These are phyloP conservation scores for Triops cancriformis DNA, from an alignment of 1,140 invertebrate genomes.

Conservation along the genomic window DNA sequence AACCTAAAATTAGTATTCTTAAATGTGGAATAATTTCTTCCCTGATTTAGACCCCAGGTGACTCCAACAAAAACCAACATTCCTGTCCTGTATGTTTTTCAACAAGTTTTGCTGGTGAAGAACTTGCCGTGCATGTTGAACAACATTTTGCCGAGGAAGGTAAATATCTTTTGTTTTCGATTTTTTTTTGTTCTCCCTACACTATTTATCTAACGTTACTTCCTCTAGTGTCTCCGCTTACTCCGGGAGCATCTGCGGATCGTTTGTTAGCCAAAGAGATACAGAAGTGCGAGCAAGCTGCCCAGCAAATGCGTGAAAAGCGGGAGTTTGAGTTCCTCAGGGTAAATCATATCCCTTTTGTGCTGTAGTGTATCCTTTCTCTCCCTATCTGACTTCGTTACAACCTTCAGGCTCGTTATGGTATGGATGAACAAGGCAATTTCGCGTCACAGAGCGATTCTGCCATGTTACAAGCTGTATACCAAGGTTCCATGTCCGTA, in stretches of 20 bases:
- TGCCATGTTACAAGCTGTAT: constrained; percentile 73
- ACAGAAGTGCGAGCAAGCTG: constrained; percentile 57
- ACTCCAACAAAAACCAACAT: not conserved
- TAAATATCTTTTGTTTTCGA: not conserved
- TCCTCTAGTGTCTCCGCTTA: constrained; percentile 39
- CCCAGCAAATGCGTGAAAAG: constrained; percentile 59
- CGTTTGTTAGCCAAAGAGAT: constrained; percentile 50
- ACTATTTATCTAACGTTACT: constrained; percentile 18
- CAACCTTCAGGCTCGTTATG: constrained; percentile 60
- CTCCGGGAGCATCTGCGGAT: constrained; percentile 47
- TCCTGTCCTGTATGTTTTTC: constrained; percentile 17
- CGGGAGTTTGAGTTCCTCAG: constrained; percentile 69
- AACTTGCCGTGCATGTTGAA: constrained; percentile 18
- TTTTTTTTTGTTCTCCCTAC: not conserved
- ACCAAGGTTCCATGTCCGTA: constrained; percentile 71
- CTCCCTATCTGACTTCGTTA: not conserved
- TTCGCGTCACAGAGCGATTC: constrained; percentile 71
- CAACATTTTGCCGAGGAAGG: constrained; percentile 12
- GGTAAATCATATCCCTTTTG: constrained; percentile 37
- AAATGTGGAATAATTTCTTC: not conserved
- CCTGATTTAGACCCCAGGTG: not conserved
- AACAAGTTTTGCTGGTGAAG: not conserved
- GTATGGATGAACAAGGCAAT: constrained; percentile 76
- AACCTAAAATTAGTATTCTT: not conserved
- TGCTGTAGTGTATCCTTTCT: constrained; percentile 1